Conservation (phyloP, 2,113 vertebrate species). For the Todiramphus chloris region DNA sequence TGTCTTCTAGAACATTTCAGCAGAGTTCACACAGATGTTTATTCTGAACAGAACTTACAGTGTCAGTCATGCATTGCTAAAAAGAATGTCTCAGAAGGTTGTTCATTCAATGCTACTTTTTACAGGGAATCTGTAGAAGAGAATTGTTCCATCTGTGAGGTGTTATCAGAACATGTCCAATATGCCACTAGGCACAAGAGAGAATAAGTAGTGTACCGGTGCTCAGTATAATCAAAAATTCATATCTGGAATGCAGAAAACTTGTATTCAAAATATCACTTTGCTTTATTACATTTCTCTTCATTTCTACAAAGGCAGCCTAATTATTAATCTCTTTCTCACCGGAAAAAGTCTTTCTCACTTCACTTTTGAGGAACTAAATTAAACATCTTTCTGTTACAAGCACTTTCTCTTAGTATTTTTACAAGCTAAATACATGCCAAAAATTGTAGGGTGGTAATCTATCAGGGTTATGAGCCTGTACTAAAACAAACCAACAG, state of each 20-base stretch:
- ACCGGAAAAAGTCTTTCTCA: background rate
- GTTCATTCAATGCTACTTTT: background rate
- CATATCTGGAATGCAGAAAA: background rate
- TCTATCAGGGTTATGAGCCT: background rate
- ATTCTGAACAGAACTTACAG: background rate
- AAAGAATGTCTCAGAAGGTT: background rate
- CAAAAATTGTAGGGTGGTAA: background rate
- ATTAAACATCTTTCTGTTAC: background rate
- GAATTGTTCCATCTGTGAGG: background rate
- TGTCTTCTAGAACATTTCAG: background rate
- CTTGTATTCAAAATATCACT: background rate
- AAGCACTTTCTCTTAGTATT: background rate
- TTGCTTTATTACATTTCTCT: background rate
- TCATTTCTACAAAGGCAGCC: background rate
- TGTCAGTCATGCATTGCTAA: background rate
- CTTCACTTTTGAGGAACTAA: background rate
- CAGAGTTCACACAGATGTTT: background rate
- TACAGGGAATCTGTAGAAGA: background rate
- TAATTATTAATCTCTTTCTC: background rate
- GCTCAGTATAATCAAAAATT: background rate
- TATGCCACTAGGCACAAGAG: background rate
- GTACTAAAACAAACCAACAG: background rate
- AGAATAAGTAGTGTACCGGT: background rate
- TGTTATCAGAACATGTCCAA: background rate
- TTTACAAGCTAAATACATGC: background rate